These are phyloP conservation scores for Acrobasis consociella DNA, from an alignment of 2,888 invertebrate genomes.

Conservation along the genomic window DNA sequence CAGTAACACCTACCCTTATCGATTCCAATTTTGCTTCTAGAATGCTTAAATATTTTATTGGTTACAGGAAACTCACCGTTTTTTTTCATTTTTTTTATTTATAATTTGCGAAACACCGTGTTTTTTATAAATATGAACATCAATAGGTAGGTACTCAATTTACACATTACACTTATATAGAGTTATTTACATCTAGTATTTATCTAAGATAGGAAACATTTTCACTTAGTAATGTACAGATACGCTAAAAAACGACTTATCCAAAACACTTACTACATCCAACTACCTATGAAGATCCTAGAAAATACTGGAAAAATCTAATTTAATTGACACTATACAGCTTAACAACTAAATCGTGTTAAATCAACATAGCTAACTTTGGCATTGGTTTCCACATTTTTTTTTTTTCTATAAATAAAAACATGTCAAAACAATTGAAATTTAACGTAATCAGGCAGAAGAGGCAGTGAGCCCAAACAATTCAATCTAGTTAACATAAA, in stretches of 20 bases:
- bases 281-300: constrained; percentile 77
- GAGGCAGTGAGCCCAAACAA: constrained; percentile 34
- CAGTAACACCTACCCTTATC: constrained; percentile 72
- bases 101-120: constrained; percentile 54
- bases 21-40: constrained; percentile 76
- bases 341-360: constrained; percentile 75
- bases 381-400: constrained; percentile 79
- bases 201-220: constrained; percentile 81
- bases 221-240: constrained; percentile 74
- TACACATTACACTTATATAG: constrained; percentile 68
- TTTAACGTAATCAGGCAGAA: constrained; percentile 57
- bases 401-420: constrained; percentile 71
- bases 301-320: constrained; percentile 73
- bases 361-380: constrained; percentile 82
- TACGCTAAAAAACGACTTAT: constrained; percentile 77
- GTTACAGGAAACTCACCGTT: constrained; percentile 82
- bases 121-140: constrained; percentile 76
- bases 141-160: constrained; percentile 78
- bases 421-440: constrained; percentile 76
- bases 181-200: constrained; percentile 71
- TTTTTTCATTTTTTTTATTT: constrained; percentile 60
- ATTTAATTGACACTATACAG: constrained; percentile 82
- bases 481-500: constrained; percentile 54
- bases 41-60: constrained; percentile 69
- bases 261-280: constrained; percentile 68